Percentiles rank a stretch among this genome's conserved stretches.
phyloP scores from a whole-genome alignment of 2,113 vertebrate species.

The Bucco capensis region DNA sequence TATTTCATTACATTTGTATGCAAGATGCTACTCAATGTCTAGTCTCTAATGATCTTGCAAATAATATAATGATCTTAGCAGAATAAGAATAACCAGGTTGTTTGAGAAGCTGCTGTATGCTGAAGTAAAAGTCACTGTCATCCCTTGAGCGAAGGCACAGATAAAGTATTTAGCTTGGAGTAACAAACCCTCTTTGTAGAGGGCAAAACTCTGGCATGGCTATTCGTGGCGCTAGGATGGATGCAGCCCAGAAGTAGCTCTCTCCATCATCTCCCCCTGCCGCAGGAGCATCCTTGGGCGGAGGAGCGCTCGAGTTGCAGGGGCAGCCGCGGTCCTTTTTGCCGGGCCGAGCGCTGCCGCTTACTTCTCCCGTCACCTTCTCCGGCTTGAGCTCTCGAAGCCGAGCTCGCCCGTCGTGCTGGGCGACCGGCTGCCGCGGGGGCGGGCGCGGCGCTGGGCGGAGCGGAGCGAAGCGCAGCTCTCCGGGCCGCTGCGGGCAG shows the following conservation, averaged over 20 bases:
- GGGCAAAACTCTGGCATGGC: rapidly evolving
- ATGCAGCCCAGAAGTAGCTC: neutral
- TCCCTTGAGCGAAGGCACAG: neutral
- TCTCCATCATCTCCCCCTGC: neutral
- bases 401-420: too few species aligned
- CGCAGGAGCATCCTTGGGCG: neutral
- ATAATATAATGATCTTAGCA: too few species aligned
- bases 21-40: too few species aligned
- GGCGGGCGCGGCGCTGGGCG: too few species aligned
- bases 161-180: neutral
- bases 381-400: neutral
- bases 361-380: neutral
- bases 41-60: too few species aligned
- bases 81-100: too few species aligned
- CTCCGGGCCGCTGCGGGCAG: neutral
- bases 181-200: neutral
- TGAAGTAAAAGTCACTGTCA: neutral
- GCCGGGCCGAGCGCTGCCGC: neutral
- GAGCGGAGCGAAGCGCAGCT: neutral
- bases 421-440: too few species aligned
- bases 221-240: neutral
- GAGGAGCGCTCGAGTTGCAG: neutral
- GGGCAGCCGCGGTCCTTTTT: neutral
- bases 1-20: too few species aligned
- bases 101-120: neutral